These are phyloP conservation scores for Australoheros scitulus DNA, from an alignment of 2,113 vertebrate genomes.

Conservation along the genomic window DNA sequence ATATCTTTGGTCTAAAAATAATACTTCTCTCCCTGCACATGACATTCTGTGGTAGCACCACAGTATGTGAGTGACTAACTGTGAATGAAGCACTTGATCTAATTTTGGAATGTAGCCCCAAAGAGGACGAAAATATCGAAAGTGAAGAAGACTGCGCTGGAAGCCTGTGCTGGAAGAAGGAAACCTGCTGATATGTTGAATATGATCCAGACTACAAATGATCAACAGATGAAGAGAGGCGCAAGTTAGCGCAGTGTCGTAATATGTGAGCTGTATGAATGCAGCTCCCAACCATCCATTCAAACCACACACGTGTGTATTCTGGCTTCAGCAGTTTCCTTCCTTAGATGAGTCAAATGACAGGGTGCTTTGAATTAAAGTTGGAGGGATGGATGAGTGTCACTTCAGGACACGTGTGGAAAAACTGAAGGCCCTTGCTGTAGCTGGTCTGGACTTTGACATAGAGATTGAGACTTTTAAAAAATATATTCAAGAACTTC, in stretches of 20 bases:
- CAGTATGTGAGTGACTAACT: slow-evolving; percentile 55
- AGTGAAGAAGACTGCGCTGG: slow-evolving; percentile 14
- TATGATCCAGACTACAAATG: slow-evolving; percentile 7
- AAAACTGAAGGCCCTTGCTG: not conserved
- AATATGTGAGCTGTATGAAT: not conserved
- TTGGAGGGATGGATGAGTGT: not conserved
- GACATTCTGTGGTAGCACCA: slow-evolving; percentile 52
- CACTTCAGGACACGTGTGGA: not conserved
- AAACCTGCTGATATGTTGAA: slow-evolving; percentile 33
- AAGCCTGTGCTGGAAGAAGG: slow-evolving; percentile 16
- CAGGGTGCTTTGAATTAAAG: not conserved
- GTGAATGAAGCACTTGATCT: slow-evolving; percentile 74
- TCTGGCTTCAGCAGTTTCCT: not conserved
- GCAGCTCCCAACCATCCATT: not conserved
- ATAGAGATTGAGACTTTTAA: not conserved
- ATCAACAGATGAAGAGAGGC: slow-evolving; percentile 27
- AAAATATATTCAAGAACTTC: not conserved
- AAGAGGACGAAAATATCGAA: slow-evolving; percentile 59
- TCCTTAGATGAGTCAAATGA: not conserved
- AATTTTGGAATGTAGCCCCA: slow-evolving; percentile 67
- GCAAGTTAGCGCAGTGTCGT: not conserved
- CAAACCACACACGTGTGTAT: not conserved
- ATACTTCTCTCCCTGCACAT: slow-evolving; percentile 43
- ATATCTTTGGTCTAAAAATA: slow-evolving; percentile 72
- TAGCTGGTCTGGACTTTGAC: not conserved